Evolutionary conservation across 2,797 vertebrate species (phyloP).

Genomic region (Adrianichthys oophorus): DNA sequence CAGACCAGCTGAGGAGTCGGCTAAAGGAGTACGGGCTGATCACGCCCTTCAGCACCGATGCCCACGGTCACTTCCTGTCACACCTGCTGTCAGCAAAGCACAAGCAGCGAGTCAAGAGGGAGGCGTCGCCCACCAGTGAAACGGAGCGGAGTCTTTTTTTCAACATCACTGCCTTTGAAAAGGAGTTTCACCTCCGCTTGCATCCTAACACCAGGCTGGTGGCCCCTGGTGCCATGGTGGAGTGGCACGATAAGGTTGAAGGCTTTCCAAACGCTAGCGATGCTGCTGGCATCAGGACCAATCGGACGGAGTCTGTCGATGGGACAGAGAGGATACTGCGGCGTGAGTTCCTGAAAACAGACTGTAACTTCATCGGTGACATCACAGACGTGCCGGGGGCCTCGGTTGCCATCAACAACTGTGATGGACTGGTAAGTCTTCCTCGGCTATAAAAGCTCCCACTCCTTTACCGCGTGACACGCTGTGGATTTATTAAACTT

Average conservation of each 20-base stretch:
- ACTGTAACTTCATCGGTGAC: slow-evolving; percentile 94
- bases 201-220: slow-evolving; percentile 84
- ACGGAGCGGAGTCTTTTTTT: slow-evolving; percentile 83
- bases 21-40: slow-evolving; percentile 87
- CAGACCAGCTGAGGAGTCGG: slow-evolving; percentile 77
- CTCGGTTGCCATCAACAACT: slow-evolving; percentile 97
- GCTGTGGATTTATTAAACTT: slow-evolving; percentile 33
- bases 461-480: slow-evolving; percentile 36
- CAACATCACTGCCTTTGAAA: slow-evolving; percentile 91
- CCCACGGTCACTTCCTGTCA: slow-evolving; percentile 88
- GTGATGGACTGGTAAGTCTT: slow-evolving; percentile 95
- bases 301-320: slow-evolving; percentile 27
- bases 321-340: slow-evolving; percentile 74
- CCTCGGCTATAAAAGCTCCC: not conserved
- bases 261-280: slow-evolving; percentile 53
- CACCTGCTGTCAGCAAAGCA: slow-evolving; percentile 87
- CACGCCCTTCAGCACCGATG: slow-evolving; percentile 89
- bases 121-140: slow-evolving; percentile 47
- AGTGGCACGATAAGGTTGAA: slow-evolving; percentile 85
- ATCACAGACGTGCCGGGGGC: slow-evolving; percentile 89
- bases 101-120: slow-evolving; percentile 85
- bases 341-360: slow-evolving; percentile 86
- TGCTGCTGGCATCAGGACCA: not conserved
- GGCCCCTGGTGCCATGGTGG: slow-evolving; percentile 87
- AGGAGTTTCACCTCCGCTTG: slow-evolving; percentile 92